Base-by-base conservation (phyloP, 2,113 vertebrate species). In the Plestiodon gilberti region DNA sequence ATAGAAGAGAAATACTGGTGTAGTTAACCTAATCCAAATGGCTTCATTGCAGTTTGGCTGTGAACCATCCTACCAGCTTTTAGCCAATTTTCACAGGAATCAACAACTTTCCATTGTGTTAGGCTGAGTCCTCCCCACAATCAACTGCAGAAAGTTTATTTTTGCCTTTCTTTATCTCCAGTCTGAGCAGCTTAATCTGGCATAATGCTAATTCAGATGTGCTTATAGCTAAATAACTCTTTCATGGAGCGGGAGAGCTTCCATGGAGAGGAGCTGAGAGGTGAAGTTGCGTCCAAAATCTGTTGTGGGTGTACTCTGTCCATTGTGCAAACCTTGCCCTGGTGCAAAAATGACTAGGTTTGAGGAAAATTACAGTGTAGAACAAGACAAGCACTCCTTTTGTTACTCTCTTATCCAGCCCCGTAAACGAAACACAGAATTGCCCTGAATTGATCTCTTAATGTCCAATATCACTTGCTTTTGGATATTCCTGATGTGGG, bases 161-260 rank as follows among this genome's bases (percentile, higher is more conserved):
- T 91, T 91, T 89, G 64, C 78, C 48, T 79, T 94, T 94, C 84
- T 93, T 88, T 83, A 86, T 91, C 71, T 87, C 78, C 61, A 81
- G 0, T 91, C 82, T 90, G 86, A 88, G 93, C 92, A 89, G 87
- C 59, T 90, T 93, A 73, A 92, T 1, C 0, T 93, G 91, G 90
- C 84, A 92, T 91, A 83, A 79, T 91, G 87, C 88, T 92, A 90
- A 91, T 91, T 91, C 86, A 93, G 52, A 0, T 74, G 0, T 78
- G 70, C 59, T 90, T 91, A 82, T 83, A 89, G 85, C 79, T 94
- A 93, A 92, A 6, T 0, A 85, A 90, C 82, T 83, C 81, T 85
- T 87, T 81, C 69, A 20, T 87, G 87, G 88, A 93, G 48, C 10
- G 23, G 15, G 10, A 2, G 85, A 93, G 57, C 87, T 91, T 93